Base-by-base conservation (phyloP, 2,888 invertebrate species). In the Nebria brevicollis region DNA sequence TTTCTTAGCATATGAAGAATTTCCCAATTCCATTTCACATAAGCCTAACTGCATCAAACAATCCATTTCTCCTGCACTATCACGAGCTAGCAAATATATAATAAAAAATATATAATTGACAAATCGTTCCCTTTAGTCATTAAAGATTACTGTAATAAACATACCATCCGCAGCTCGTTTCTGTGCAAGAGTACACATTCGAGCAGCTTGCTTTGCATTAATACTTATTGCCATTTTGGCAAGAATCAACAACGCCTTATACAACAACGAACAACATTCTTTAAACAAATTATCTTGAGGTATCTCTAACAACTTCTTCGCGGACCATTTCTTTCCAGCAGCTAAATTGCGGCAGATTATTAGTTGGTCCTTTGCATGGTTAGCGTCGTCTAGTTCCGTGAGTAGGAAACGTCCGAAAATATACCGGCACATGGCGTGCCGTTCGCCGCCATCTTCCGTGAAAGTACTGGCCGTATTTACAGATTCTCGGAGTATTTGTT, bases 1-100 rank as follows among this genome's bases (percentile, higher is more conserved):
- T 83, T 89, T 89, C 79, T 90, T 89, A 0, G 92, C 91, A 68
- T 89, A 89, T 82, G 90, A 89, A 72, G 91, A 86, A 83, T 90
- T 89, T 74, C 90, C 90, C 87, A 90, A 89, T 78, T 87, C 85
- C 82, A 92, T 85, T 84, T 91, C 91, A 84, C 91, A 91, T 41
- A 91, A 86, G 6, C 92, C 92, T 72, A 91, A 91, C 83, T 91
- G 89, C 75, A 91, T 87, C 7, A 91, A 89, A 0, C 92, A 91
- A 83, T 91, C 90, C 0, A 91, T 91, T 75, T 89, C 90, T 83
- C 90, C 91, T 0, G 86, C 84, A 11, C 87, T 87, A 83, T 89
- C 89, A 73, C 88, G 86, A 68, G 91, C 92, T 92, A 84, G 85
- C 34, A 72, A 26, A 65, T 76, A 75, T 75, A 34, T 34, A 20